phyloP scores from a whole-genome alignment of 2,113 vertebrate species.

The Cottus gobio region DNA sequence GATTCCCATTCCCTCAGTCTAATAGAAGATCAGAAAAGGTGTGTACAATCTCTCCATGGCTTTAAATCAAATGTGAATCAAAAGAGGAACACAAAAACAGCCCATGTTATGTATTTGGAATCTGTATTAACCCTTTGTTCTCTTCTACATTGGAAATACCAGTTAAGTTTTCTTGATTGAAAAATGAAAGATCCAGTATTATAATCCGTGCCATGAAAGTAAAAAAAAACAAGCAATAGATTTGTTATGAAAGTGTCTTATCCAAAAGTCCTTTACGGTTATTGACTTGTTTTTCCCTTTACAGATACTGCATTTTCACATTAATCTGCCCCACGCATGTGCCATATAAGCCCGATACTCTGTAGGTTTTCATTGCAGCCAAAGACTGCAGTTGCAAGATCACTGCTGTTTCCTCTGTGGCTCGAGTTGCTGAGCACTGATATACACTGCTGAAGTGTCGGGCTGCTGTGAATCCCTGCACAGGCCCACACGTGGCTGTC shows the following conservation, averaged over 20 bases:
- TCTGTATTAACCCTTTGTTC: conserved; percentile 49
- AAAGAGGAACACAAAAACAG: conserved; percentile 16
- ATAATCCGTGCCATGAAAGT: conserved; percentile 34
- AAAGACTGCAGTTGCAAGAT: conserved; percentile 23
- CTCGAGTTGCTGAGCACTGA: conserved; percentile 22
- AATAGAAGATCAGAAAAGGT: conserved; percentile 26
- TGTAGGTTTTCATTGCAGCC: conserved; percentile 25
- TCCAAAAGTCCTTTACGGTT: conserved; percentile 42
- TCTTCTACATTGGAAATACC: conserved; percentile 44
- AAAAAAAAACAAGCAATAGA: conserved; percentile 33
- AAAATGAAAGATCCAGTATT: conserved; percentile 26
- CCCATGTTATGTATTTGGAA: conserved; percentile 33
- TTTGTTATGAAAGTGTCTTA: conserved; percentile 44
- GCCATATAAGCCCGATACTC: conserved; percentile 35
- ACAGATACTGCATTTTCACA: conserved; percentile 68
- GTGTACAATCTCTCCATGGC: conserved; percentile 15
- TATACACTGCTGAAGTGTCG: conserved; percentile 19
- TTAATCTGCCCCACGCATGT: conserved; percentile 51
- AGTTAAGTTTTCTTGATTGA: conserved; percentile 35
- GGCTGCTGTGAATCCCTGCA: conserved; percentile 36
- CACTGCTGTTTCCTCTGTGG: conserved; percentile 20
- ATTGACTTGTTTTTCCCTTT: conserved; percentile 54
- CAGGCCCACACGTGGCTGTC: conserved; percentile 38
- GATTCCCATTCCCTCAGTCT: conserved; percentile 92
- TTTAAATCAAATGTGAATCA: conserved; percentile 39